Evolutionary conservation across 2,888 invertebrate genomes (phyloP).

Genomic region (Encarsia formosa): DNA sequence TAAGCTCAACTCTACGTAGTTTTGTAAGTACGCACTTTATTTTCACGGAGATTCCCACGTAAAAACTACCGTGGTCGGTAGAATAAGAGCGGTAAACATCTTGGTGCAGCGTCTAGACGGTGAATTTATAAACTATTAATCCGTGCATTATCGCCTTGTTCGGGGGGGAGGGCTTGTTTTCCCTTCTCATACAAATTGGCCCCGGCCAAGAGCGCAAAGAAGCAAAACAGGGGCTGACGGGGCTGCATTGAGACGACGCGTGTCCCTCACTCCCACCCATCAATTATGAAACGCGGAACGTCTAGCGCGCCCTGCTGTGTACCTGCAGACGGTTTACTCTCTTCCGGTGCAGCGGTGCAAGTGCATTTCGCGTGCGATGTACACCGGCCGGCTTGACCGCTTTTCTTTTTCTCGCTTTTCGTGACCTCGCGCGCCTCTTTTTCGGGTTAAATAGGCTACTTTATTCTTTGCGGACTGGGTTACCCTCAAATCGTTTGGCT

Average conservation of each 20-base stretch:
- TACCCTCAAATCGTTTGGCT: too few relatives aligned
- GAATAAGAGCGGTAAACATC: too few relatives aligned
- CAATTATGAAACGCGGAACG: constrained; percentile 47
- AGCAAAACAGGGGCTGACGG: constrained; percentile 2
- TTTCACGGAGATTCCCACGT: too few relatives aligned
- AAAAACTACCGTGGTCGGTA: too few relatives aligned
- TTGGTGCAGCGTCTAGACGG: constrained; percentile 34
- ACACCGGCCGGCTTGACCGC: too few relatives aligned
- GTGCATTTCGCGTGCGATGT: too few relatives aligned
- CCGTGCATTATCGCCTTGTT: constrained; percentile 31
- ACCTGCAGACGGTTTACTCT: too few relatives aligned
- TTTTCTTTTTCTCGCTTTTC: too few relatives aligned
- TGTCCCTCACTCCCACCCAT: constrained; percentile 35
- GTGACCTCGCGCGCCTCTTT: too few relatives aligned
- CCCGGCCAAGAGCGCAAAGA: not conserved
- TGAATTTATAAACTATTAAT: constrained; percentile 37
- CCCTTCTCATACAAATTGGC: constrained; percentile 31
- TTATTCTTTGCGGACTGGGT: too few relatives aligned
- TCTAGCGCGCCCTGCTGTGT: constrained; percentile 43
- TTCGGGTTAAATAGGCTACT: too few relatives aligned
- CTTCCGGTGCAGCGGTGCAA: too few relatives aligned
- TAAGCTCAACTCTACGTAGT: constrained; percentile 14
- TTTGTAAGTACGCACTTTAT: not conserved
- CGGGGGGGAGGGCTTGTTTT: constrained; percentile 5
- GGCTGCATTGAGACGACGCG: constrained; percentile 32